Evolutionary conservation across 1,140 invertebrate species (phyloP), one percentile per base, ranked within the genome.

Genomic region (Drosophila persimilis): DNA sequence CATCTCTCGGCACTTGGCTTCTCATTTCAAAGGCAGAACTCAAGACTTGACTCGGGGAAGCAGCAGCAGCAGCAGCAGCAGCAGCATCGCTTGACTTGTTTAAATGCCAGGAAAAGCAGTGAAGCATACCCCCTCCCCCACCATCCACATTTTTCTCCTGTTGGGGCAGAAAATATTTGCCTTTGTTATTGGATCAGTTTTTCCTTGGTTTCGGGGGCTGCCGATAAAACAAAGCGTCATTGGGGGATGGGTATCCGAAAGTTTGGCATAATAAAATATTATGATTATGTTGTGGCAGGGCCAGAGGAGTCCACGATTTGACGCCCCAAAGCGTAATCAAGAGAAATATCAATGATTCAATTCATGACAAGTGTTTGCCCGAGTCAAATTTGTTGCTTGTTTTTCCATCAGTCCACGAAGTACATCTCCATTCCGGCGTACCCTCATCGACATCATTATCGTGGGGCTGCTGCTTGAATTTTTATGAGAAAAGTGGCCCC

Each of bases 401-500:
- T 84, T 84, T 85, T 77, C 85, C 77, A 80, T 85, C 80, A 2
- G 48, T 47, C 44, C 11, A 39, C 35, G 35, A 11, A 5, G 48
- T 57, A 41, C 46, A 70, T 55, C 71, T 39, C 46, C 54, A 53
- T 45, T 26, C 62, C 39, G 17, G 17, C 17, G 46, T 45, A 22
- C 9, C 44, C 48, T 64, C 67, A 81, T 53, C 55, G 45, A 47
- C 61, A 79, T 76, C 67, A 76, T 75, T 69, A 76, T 76, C 65
- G 58, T 60, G 29, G 43, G 11, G 76, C 80, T 84, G 80, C 81
- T 47, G 81, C 80, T 77, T 77, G 80, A 84, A 84, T 86, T 84
- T 84, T 84, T 84, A 84, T 84, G 80, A 85, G 80, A 77, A 84
- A 84, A 84, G 81, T 84, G 67, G 81, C 67, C 77, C 67, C 80